Conservation (phyloP, 2,888 invertebrate species). For the Calameuta idolon region DNA sequence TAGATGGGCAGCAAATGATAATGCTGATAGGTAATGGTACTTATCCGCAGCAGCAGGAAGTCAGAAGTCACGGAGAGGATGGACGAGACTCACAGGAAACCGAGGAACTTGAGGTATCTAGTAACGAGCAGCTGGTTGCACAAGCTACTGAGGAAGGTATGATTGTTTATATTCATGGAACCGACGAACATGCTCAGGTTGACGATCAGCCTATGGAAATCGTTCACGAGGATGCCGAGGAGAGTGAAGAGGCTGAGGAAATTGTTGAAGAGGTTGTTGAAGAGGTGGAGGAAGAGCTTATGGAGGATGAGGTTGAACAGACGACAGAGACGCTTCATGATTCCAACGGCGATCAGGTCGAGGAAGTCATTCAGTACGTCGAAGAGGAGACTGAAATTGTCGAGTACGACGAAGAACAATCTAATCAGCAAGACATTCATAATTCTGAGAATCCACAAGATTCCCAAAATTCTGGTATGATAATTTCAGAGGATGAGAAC, state of each 20-base stretch:
- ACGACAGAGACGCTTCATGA: constrained; percentile 38
- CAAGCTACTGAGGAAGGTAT: constrained; percentile 57
- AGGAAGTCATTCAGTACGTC: constrained; percentile 61
- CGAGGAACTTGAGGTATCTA: constrained; percentile 54
- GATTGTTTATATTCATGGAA: constrained; percentile 61
- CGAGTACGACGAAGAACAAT: constrained; percentile 56
- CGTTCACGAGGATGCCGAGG: constrained; percentile 44
- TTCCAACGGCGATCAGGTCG: constrained; percentile 45
- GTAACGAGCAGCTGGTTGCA: constrained; percentile 58
- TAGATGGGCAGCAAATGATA: constrained; percentile 62
- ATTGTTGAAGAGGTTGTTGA: constrained; percentile 50
- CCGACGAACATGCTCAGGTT: constrained; percentile 44
- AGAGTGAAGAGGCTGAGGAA: constrained; percentile 57
- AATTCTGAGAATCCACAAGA: constrained; percentile 55
- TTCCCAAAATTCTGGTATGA: constrained; percentile 63
- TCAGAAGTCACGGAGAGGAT: constrained; percentile 19
- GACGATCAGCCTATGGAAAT: constrained; percentile 29
- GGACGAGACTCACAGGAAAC: constrained; percentile 46
- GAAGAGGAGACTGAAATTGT: constrained; percentile 66
- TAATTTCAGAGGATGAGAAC: constrained; percentile 24
- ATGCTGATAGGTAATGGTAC: constrained; percentile 57
- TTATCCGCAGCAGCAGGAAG: constrained; percentile 43
- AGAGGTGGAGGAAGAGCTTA: constrained; percentile 35
- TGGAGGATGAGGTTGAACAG: constrained; percentile 39
- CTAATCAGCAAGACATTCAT: constrained; percentile 55